A percentile compares a stretch with the other conserved stretches of the same genome.
phyloP scores from a whole-genome alignment of 2,113 vertebrate species.

The Ondatra zibethicus region DNA sequence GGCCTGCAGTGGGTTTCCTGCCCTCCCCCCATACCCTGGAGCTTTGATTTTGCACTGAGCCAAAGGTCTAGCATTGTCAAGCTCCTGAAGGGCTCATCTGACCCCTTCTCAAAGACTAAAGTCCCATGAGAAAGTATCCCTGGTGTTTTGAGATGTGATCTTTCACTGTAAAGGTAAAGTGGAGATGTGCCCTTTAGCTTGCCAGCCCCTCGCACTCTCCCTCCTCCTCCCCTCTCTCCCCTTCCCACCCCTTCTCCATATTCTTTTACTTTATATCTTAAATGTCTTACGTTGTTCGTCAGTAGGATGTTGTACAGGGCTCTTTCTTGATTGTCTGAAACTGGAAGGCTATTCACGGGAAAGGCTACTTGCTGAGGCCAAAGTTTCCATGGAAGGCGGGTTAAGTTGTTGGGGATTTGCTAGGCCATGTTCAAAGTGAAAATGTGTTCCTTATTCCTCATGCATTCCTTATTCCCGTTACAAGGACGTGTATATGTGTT shows the following conservation, averaged over 20 bases:
- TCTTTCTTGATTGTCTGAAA: background rate
- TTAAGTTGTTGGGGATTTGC: conserved; percentile 72
- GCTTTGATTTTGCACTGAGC: conserved; percentile 87
- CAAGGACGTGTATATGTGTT: background rate
- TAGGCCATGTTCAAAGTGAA: background rate
- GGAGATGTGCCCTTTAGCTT: conserved; percentile 38
- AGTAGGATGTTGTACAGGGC: background rate
- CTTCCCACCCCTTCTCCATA: background rate
- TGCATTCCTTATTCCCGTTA: background rate
- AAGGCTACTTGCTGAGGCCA: conserved; percentile 77
- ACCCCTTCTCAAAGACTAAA: conserved; percentile 82
- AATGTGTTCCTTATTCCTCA: background rate
- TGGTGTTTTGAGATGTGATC: conserved; percentile 61
- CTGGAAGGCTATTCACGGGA: conserved; percentile 21
- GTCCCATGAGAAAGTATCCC: conserved; percentile 19
- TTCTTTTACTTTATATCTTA: conserved; percentile 8
- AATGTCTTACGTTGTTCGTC: background rate
- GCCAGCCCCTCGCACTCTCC: background rate
- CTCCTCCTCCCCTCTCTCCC: background rate
- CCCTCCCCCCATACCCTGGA: conserved; percentile 48
- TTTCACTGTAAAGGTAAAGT: conserved; percentile 44
- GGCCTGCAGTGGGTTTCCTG: conserved; percentile 78
- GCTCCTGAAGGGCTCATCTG: conserved; percentile 78
- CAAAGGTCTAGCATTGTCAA: conserved; percentile 85
- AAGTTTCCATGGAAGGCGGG: conserved; percentile 75